Percentiles rank a stretch among this genome's conserved stretches.
These are phyloP conservation scores for Zaprionus camerounensis DNA, from an alignment of 1,140 invertebrate genomes.

Conservation along the genomic window DNA sequence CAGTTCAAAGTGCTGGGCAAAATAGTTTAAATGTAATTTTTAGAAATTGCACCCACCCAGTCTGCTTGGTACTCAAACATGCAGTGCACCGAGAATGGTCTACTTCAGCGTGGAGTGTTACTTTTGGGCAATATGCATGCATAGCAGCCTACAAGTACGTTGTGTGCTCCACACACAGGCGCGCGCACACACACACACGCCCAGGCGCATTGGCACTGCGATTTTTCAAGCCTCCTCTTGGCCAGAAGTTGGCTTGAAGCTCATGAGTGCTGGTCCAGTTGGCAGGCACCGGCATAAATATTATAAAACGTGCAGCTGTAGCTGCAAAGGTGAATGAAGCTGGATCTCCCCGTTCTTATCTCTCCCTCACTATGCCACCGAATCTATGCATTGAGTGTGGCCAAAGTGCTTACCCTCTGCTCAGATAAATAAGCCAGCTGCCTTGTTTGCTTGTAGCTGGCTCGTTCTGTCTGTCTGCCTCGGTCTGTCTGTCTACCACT, in stretches of 20 bases:
- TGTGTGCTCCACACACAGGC: slow-evolving; percentile 16
- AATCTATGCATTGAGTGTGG: slow-evolving; percentile 48
- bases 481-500: slow-evolving; percentile 18
- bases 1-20: slow-evolving; percentile 48
- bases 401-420: slow-evolving; percentile 66
- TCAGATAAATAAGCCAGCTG: slow-evolving; percentile 73
- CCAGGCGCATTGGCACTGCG: slow-evolving; percentile 15
- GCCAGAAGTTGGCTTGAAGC: slow-evolving; percentile 7
- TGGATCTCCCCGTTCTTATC: neutral
- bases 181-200: slow-evolving; percentile 15
- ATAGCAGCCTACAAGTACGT: slow-evolving; percentile 18
- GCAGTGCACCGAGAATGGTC: slow-evolving; percentile 45
- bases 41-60: slow-evolving; percentile 55
- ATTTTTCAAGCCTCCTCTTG: slow-evolving; percentile 30
- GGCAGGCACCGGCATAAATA: slow-evolving; percentile 75
- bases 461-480: slow-evolving; percentile 39
- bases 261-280: slow-evolving; percentile 59
- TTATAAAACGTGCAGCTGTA: slow-evolving; percentile 71
- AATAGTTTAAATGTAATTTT: slow-evolving; percentile 80
- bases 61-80: slow-evolving; percentile 50
- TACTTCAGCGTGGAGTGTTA: slow-evolving; percentile 73
- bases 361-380: neutral
- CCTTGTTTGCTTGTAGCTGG: slow-evolving; percentile 30
- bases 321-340: slow-evolving; percentile 66
- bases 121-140: slow-evolving; percentile 62